Conservation (phyloP, 2,888 invertebrate species). For the Suillia variegata region DNA sequence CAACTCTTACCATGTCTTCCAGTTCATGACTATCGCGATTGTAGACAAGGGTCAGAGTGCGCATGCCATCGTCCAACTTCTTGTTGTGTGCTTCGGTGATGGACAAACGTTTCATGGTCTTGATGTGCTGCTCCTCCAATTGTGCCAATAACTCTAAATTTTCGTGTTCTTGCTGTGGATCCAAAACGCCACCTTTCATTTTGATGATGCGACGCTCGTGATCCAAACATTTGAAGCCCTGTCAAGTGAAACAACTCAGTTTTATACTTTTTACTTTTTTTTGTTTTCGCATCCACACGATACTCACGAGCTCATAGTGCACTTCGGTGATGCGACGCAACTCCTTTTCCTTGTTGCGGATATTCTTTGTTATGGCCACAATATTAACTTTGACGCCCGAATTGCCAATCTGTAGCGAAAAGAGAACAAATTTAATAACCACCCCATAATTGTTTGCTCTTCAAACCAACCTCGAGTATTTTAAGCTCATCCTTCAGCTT, state of each 20-base stretch:
- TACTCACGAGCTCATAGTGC: conserved; percentile 67
- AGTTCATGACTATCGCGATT: conserved; percentile 62
- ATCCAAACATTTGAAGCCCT: conserved; percentile 61
- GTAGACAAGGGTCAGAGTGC: conserved; percentile 62
- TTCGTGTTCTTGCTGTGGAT: conserved; percentile 53
- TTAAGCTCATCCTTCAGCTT: conserved; percentile 50
- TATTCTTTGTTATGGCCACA: conserved; percentile 34
- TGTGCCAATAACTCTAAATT: conserved; percentile 58
- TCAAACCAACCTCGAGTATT: neutral
- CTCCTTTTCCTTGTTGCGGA: conserved; percentile 56
- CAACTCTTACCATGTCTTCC: conserved; percentile 50
- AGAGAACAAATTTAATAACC: neutral
- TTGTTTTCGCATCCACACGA: no score
- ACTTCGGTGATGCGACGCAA: conserved; percentile 67
- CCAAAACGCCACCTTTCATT: conserved; percentile 55
- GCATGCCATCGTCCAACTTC: conserved; percentile 67
- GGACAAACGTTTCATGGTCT: conserved; percentile 60
- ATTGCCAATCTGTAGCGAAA: conserved; percentile 43
- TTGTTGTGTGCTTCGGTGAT: conserved; percentile 64
- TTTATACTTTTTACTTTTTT: no score
- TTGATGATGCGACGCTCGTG: conserved; percentile 58
- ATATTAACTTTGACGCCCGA: conserved; percentile 41
- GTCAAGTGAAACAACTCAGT: neutral
- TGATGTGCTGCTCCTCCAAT: conserved; percentile 60
- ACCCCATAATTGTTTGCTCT: neutral